Evolutionary conservation across 2,888 invertebrate species (phyloP), one percentile per base, ranked within the genome.

Genomic region (Xiphydria camelus): DNA sequence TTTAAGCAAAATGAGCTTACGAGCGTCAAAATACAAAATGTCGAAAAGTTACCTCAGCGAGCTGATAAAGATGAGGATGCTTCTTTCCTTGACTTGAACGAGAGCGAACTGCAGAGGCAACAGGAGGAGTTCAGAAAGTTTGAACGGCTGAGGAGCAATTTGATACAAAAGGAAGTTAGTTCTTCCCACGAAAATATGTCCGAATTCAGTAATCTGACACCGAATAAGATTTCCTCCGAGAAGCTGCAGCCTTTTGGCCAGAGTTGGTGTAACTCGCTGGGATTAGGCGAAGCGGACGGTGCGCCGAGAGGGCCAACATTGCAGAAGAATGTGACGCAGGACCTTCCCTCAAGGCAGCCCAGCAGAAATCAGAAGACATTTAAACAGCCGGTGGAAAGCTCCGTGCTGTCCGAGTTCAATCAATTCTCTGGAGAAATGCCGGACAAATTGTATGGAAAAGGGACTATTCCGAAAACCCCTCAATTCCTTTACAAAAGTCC

Each of bases 151-250:
- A 58, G 56, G 25, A 52, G 34, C 14, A 47, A 50, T 43, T 23
- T 43, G 25, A 19, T 19, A 37, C 4, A 59, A 42, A 45, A 59
- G 47, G 9, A 23, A 4, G 25, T 34, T 4, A 26, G 7, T 26
- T 53, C 53, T 0, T 52, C 52, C 12, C 44, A 52, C 20, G 58
- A 54, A 5, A 60, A 57, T 21, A 50, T 58, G 36, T 44, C 55
- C 6, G 58, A 53, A 17, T 41, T 58, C 4, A 53, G 54, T 25
- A 46, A 25, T 4, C 14, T 40, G 3, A 12, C 31, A 12, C 14
- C 22, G 6, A 33, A 19, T 6, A 32, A 41, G 12, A 33, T 45
- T 5, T 22, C 40, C 4, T n/a, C 22, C 2, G 10, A 7, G n/a
- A 45, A 45, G 25, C n/a, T 45, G 2, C 45, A 40, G 12, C 39